Evolutionary conservation across 2,888 invertebrate species (phyloP).

Genomic region (Phortica magna): DNA sequence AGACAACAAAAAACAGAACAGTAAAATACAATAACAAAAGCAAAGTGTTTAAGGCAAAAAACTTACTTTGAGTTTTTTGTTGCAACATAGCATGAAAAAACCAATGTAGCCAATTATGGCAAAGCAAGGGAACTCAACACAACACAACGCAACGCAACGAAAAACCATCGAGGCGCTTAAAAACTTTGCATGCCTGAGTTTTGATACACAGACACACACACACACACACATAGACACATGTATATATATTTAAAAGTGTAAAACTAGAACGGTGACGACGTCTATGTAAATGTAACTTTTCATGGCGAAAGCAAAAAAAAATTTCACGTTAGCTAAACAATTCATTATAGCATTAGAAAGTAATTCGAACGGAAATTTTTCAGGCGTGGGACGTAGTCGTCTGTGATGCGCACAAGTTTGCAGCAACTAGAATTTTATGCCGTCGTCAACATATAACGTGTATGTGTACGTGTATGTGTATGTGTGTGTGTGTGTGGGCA

Average conservation of each 20-base stretch:
- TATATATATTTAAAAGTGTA: neutral
- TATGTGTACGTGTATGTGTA: conserved; percentile 40
- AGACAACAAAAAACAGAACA: neutral
- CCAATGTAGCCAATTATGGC: conserved; percentile 66
- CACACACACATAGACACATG: neutral
- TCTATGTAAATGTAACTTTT: conserved; percentile 65
- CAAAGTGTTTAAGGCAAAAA: neutral
- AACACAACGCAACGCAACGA: neutral
- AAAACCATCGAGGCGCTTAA: conserved; percentile 15
- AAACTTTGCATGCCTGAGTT: conserved; percentile 26
- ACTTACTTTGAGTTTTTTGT: neutral
- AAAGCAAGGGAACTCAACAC: conserved; percentile 35
- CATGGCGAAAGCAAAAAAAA: conserved; percentile 62
- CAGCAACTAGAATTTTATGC: too few relatives aligned
- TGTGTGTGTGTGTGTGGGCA: conserved; percentile 33
- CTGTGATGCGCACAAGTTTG: neutral
- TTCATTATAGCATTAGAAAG: conserved; percentile 71
- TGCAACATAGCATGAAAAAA: conserved; percentile 36
- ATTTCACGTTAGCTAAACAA: conserved; percentile 66
- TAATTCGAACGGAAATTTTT: conserved; percentile 73
- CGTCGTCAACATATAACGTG: too few relatives aligned
- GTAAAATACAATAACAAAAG: too few relatives aligned
- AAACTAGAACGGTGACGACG: conserved; percentile 49
- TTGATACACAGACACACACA: conserved; percentile 17
- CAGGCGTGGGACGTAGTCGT: neutral